Evolutionary conservation across 1,140 invertebrate species (phyloP), one percentile per base, ranked within the genome.

Genomic region (Venturia canescens): DNA sequence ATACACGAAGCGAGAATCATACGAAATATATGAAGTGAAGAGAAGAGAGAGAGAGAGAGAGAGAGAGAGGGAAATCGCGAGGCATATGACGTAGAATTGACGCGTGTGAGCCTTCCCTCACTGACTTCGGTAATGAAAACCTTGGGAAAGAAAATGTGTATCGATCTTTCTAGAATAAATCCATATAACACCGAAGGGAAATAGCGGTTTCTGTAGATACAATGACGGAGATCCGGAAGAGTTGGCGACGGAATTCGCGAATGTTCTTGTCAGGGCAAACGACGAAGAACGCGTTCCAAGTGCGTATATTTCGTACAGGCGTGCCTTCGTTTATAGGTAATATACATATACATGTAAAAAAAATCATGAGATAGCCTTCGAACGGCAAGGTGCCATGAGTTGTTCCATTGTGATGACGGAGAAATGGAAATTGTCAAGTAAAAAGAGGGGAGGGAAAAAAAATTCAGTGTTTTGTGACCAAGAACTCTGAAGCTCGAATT

Each of bases 271-370:
- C 5, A 15, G 27, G 16, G 21, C 15, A 70, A 7, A 34, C 67
- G 7, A 70, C 11, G 31, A 70, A 70, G 3, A 27, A 70, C 67
- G 67, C 67, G 67, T 70, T 38, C 31, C 16, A 70, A 34, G 16
- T 70, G 31, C 31, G 21, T 23, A 23, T 34, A 70, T 70, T 38
- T 38, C 67, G 67, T 38, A 18, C 67, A 34, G 29, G 31, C 31
- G 18, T 21, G 16, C 23, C 18, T 70, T 26, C 67, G 31, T 70
- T 18, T 6, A 9, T 34, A 18, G 29, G 21, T 16, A 38, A 70
- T 18, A 70, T 26, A 13, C 38, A 70, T 72, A 72, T 31, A 44
- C 38, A 2, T n/a, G 26, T 21, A 23, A 18, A 48, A 15, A 31
- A 48, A 15, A 31, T 26, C 21, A 18, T 23, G 5, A 5, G 53